Percentiles rank a stretch among this genome's conserved stretches.
phyloP scores from a whole-genome alignment of 2,113 vertebrate species.

The Aramus guarauna region DNA sequence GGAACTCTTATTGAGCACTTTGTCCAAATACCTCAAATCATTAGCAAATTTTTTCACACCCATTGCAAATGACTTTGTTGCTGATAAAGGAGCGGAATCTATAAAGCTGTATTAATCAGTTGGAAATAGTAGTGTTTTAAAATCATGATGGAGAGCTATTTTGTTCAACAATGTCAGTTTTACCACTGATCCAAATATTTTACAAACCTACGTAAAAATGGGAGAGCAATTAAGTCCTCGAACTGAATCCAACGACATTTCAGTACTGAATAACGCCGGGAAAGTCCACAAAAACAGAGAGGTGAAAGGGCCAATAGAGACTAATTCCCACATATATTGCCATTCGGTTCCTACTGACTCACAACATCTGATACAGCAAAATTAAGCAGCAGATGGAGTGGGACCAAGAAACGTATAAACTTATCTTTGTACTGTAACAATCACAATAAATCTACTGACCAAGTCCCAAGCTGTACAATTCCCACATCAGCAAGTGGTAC shows the following conservation, averaged over 20 bases:
- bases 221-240: background rate
- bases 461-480: background rate
- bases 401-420: background rate
- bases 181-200: background rate
- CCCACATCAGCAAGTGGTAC: background rate
- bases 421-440: background rate
- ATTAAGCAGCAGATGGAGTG: background rate
- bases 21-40: background rate
- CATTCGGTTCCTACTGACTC: background rate
- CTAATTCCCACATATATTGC: background rate
- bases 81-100: background rate
- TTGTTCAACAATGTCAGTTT: background rate
- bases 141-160: background rate
- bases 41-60: background rate
- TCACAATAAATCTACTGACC: background rate
- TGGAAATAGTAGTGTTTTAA: background rate
- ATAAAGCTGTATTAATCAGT: background rate
- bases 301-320: background rate
- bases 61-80: background rate
- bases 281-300: background rate
- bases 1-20: background rate
- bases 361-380: background rate
- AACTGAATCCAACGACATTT: background rate
- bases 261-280: background rate
- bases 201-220: background rate